Evolutionary conservation across 1,140 invertebrate species (phyloP), one percentile per base, ranked within the genome.

Genomic region (Drosophila pachea): DNA sequence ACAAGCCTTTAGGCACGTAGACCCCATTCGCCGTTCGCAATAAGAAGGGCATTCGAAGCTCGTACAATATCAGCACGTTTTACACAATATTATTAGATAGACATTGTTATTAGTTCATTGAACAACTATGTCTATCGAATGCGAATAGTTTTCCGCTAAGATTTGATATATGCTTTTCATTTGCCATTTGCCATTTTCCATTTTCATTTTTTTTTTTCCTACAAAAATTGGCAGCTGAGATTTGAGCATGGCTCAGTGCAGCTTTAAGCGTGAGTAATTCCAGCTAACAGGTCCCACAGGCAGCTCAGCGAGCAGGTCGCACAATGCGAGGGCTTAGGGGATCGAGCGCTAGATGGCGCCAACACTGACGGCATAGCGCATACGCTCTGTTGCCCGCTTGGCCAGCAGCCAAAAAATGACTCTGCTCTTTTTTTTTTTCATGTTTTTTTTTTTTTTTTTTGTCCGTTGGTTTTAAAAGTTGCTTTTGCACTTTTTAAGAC

Each of bases 401-500:
- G 76, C 72, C 71, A 66, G 38, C 48, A 65, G 71, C 78, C 70
- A 83, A 74, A 76, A 82, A 61, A 75, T 68, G 68, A 47, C 50
- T 74, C 66, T 75, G 55, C 65, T 29, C 53, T 33, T 73, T 64
- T 55, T 47, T 68, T 61, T 66, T 58, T 69, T 65, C 29, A 56
- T 12, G 32, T 56, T 43, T 45, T 33, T 43, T 56, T 22, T 3
- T 22, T 22, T 22, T 22, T 22, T 22, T 22, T 22, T n/a, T n/a
- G n/a, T n/a, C n/a, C 22, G 22, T 22, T 22, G 22, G 22, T 22
- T 22, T 22, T 22, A 22, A 22, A 22, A 22, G 22, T 22, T 22
- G 78, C 78, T 83, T 83, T 83, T 78, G 61, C 79, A 84, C 22
- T 22, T 22, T 22, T 84, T 83, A 73, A 62, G 64, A 63, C 70